phyloP scores from a whole-genome alignment of 2,888 invertebrate species.

The Bombylius discolor region DNA sequence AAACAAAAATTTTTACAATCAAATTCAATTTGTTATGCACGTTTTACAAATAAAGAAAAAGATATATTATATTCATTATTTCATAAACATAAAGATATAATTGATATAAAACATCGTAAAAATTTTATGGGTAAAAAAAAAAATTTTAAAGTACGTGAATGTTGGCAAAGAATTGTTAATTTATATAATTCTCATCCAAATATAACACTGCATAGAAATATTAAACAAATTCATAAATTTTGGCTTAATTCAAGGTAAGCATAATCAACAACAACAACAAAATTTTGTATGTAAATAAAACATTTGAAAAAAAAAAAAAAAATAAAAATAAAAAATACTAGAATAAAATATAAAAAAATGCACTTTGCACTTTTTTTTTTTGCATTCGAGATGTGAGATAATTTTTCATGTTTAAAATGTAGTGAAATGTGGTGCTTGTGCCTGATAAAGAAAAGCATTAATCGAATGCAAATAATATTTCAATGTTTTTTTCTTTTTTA shows the following conservation, averaged over 20 bases:
- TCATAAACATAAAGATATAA: slow-evolving; percentile 31
- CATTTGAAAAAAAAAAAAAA: no score
- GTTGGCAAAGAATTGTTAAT: slow-evolving; percentile 33
- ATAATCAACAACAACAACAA: not conserved
- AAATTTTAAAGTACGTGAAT: slow-evolving; percentile 31
- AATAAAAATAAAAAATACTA: no score
- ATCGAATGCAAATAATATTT: no score
- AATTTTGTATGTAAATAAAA: no score
- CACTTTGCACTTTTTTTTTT: no score
- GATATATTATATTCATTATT: slow-evolving; percentile 30
- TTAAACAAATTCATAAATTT: slow-evolving; percentile 36
- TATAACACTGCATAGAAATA: slow-evolving; percentile 27
- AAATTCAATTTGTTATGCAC: slow-evolving; percentile 15
- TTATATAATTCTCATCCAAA: slow-evolving; percentile 31
- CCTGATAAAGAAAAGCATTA: no score
- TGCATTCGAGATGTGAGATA: no score
- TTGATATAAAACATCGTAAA: slow-evolving; percentile 34
- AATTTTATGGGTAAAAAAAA: slow-evolving; percentile 23
- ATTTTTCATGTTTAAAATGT: no score
- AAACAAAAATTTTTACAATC: no score
- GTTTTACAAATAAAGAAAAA: slow-evolving; percentile 34
- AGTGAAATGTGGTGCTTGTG: no score
- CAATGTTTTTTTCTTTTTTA: no score
- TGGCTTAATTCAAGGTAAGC: slow-evolving; percentile 35
- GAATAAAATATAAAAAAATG: no score